Conservation (phyloP, 1,140 invertebrate genomes). For the Caenorhabditis briggsae region DNA sequence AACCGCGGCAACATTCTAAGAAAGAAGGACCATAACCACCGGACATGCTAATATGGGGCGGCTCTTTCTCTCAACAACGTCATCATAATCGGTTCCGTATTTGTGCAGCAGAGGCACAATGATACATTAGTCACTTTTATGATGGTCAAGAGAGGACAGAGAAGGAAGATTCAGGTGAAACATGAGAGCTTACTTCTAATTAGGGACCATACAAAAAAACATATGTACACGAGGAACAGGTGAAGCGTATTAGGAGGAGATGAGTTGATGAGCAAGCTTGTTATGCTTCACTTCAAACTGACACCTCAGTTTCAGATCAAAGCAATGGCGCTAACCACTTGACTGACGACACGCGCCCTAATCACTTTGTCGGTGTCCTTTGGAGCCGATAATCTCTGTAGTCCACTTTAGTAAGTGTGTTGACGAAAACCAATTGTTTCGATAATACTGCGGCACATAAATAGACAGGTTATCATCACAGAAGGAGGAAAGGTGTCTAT, state of each 20-base stretch:
- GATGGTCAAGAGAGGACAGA: background rate
- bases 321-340: background rate
- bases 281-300: background rate
- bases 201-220: background rate
- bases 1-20: background rate
- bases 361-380: constrained; percentile 23
- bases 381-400: background rate
- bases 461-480: constrained; percentile 26
- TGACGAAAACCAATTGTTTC: background rate
- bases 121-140: constrained; percentile 47
- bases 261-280: background rate
- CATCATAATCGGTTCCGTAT: constrained; percentile 48
- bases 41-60: constrained; percentile 42
- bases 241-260: background rate
- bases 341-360: constrained; percentile 9
- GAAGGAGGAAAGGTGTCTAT: constrained; percentile 31
- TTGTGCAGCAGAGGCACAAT: constrained; percentile 6
- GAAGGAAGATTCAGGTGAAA: constrained; percentile 13
- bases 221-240: constrained; percentile 6
- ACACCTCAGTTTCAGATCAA: background rate
- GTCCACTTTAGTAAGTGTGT: background rate
- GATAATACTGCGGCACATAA: background rate
- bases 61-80: constrained; percentile 17
- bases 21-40: background rate
- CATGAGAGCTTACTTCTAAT: constrained; percentile 31